Conservation (phyloP, 1,140 invertebrate genomes). For the Tetragonula clypearis region DNA sequence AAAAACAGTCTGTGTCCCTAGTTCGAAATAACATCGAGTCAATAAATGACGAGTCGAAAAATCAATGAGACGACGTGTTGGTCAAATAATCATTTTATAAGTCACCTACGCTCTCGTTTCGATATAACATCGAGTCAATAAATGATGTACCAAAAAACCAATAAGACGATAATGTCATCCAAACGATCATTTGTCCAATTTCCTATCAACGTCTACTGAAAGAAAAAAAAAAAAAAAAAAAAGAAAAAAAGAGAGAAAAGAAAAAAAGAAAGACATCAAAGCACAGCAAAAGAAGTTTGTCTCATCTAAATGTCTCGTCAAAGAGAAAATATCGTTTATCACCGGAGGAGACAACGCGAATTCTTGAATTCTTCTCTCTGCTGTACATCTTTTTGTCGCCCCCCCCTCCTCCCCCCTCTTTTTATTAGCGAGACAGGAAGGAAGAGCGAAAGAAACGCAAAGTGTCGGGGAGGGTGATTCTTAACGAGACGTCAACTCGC, state of each 20-base stretch:
- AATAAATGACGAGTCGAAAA: no score
- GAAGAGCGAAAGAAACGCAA: no score
- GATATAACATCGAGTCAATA: no score
- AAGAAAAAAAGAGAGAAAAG: neutral
- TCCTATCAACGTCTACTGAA: neutral
- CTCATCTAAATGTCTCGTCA: neutral
- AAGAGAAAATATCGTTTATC: neutral
- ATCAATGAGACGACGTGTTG: no score
- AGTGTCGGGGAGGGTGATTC: no score
- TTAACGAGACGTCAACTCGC: constrained; percentile 64
- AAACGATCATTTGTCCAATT: neutral
- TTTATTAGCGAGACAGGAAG: neutral
- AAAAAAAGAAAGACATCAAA: neutral
- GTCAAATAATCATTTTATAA: no score
- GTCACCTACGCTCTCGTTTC: no score
- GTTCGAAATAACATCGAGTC: no score
- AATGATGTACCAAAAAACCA: no score
- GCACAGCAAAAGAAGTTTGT: neutral
- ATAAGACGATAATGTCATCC: no score
- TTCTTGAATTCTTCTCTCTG: neutral
- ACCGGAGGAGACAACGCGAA: neutral
- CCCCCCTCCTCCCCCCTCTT: neutral
- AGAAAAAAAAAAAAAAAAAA: neutral
- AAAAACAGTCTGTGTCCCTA: no score
- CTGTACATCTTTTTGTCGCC: neutral